Evolutionary conservation across 2,113 vertebrate species (phyloP).

Genomic region (Smithornis capensis): DNA sequence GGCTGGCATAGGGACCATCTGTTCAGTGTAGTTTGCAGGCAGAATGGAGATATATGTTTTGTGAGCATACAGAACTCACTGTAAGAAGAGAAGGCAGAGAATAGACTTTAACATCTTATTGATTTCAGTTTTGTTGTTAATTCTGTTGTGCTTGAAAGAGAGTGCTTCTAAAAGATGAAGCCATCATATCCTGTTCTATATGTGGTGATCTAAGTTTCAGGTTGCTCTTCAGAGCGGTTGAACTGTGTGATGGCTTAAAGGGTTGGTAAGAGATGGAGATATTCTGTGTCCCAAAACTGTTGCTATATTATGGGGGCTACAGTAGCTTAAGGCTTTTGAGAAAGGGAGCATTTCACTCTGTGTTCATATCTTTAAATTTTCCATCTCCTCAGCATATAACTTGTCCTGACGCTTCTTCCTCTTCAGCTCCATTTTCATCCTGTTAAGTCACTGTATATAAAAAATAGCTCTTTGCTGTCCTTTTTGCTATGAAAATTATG

Average conservation of each 20-base stretch:
- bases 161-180: not conserved
- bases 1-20: not conserved
- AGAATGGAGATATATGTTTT: not conserved
- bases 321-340: not conserved
- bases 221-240: not conserved
- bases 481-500: not conserved
- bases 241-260: not conserved
- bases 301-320: not conserved
- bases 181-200: not conserved
- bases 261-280: not conserved
- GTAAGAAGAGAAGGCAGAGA: not conserved
- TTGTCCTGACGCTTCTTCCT: not conserved
- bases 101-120: not conserved
- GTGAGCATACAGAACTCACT: not conserved
- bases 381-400: not conserved
- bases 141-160: not conserved
- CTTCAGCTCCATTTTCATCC: not conserved
- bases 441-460: not conserved
- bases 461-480: not conserved
- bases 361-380: not conserved
- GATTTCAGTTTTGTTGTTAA: not conserved
- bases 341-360: not conserved
- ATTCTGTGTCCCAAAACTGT: not conserved
- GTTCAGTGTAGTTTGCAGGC: not conserved
- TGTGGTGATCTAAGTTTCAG: not conserved